A percentile compares a stretch with the other conserved stretches of the same genome.
These are phyloP conservation scores for Tragelaphus imberbis DNA, from an alignment of 2,113 vertebrate genomes.

Conservation along the genomic window DNA sequence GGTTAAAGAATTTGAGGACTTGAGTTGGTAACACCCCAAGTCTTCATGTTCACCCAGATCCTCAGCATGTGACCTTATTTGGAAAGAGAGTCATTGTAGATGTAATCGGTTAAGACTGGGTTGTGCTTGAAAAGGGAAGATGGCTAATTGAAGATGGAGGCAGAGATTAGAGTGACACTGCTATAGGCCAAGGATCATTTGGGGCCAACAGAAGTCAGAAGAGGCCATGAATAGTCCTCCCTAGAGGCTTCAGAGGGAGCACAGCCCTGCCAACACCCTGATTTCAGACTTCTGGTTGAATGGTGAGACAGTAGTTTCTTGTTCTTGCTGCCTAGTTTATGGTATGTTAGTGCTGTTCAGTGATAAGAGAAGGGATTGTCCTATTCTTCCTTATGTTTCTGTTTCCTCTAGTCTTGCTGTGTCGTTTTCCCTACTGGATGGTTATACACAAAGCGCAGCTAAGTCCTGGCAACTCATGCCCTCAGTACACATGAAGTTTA, in stretches of 20 bases:
- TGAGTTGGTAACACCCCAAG: not conserved
- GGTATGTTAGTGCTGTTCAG: too few relatives aligned
- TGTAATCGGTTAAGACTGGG: not conserved
- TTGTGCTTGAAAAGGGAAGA: not conserved
- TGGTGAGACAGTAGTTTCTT: not conserved
- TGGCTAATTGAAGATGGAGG: accelerated
- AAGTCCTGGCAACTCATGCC: too few relatives aligned
- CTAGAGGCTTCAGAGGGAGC: not conserved
- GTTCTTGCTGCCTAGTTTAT: not conserved
- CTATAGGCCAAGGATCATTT: not conserved
- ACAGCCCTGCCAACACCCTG: too few relatives aligned
- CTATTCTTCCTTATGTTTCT: not conserved
- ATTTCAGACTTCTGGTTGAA: not conserved
- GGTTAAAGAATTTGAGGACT: not conserved
- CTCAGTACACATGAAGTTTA: not conserved
- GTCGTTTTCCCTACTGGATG: not conserved
- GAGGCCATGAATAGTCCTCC: not conserved
- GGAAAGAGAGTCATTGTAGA: not conserved
- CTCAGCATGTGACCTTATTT: not conserved
- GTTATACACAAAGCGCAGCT: not conserved
- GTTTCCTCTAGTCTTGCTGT: not conserved
- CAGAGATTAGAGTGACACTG: not conserved
- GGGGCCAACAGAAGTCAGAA: not conserved
- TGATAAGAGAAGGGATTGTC: not conserved
- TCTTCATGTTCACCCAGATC: not conserved